Evolutionary conservation across 2,888 invertebrate genomes (phyloP), one percentile per base, ranked within the genome.

Genomic region (Lithophane ornitopus): DNA sequence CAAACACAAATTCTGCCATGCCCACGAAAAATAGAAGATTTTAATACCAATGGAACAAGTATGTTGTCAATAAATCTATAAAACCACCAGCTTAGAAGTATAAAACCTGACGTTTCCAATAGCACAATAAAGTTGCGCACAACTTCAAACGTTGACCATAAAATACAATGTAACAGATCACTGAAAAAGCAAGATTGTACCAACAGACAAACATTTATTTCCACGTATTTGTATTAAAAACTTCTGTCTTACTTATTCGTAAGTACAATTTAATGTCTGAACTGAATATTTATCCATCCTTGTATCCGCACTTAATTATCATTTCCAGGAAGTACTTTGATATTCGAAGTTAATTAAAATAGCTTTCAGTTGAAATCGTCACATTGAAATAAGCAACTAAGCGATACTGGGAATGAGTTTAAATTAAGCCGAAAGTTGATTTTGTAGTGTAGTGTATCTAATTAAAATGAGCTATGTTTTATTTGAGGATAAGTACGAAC

Each of bases 311-410:
- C 44, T 52, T 87, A 89, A 89, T 88, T 80, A 89, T 89, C 86
- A 90, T 89, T 89, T 91, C 90, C 89, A 74, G 74, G 72, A 76
- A 76, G 73, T 73, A 79, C 89, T 91, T 89, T 89, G 85, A 88
- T 88, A 89, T 88, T 89, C 84, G 2, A 44, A 58, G 76, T 6
- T 54, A 87, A 84, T 86, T 81, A 87, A 90, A 89, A 89, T 85
- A 88, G 86, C 84, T 81, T 88, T 89, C 81, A 81, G 71, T 81
- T 71, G 85, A 87, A 89, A 76, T 67, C 67, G 62, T 70, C 11
- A 41, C 7, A 72, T 28, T 68, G 14, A 68, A 22, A 22, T 49
- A 49, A 49, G 41, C 34, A 34, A 34, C 41, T 41, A 41, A 9
- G 59, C 19, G 12, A 6, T 66, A 41, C 65, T 16, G 6, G 3